phyloP scores from a whole-genome alignment of 2,113 vertebrate species.

The Pseudopodoces humilis region DNA sequence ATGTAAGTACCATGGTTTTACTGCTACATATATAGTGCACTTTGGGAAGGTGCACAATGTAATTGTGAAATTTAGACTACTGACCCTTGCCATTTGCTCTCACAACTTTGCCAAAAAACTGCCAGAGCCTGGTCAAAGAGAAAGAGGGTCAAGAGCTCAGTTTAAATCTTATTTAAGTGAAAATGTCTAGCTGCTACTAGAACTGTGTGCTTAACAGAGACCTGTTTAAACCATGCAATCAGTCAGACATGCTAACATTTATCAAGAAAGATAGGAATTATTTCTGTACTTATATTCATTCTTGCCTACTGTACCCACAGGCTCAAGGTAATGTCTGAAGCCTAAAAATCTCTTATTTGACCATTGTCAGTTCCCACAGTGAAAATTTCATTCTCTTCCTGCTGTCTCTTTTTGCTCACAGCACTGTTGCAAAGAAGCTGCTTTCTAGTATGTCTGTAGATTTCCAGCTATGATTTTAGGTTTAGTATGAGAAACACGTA shows the following conservation, averaged over 20 bases:
- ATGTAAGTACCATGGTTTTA: background rate
- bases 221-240: background rate
- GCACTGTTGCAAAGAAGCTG: background rate
- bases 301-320: background rate
- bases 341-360: no score
- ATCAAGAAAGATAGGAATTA: background rate
- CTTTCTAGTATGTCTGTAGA: background rate
- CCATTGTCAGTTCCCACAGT: no score
- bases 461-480: fast-evolving
- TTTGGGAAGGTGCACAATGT: background rate
- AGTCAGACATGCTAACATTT: background rate
- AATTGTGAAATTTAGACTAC: background rate
- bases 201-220: background rate
- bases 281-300: background rate
- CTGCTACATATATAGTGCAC: background rate
- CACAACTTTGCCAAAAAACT: background rate
- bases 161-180: background rate
- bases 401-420: background rate
- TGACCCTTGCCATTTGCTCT: background rate
- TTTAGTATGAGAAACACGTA: background rate
- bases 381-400: background rate
- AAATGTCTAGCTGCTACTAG: background rate
- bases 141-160: background rate
- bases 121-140: background rate
- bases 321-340: no score